Percentiles rank a stretch among this genome's conserved stretches.
These are phyloP conservation scores for Plestiodon gilberti DNA, from an alignment of 2,113 vertebrate species.

Conservation along the genomic window DNA sequence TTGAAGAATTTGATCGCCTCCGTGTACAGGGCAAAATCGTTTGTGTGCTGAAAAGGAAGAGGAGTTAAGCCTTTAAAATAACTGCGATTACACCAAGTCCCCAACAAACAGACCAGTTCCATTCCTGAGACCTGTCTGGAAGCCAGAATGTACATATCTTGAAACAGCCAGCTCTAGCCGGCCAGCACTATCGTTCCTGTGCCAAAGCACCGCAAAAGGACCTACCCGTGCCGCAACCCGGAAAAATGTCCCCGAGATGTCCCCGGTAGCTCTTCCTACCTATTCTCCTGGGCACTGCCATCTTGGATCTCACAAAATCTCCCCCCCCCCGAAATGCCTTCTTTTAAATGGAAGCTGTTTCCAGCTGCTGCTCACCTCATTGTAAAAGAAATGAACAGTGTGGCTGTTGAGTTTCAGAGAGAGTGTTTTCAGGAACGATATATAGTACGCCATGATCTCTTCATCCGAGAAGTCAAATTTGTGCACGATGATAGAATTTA, in stretches of 20 bases:
- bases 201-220: no score
- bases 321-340: no score
- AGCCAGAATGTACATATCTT: no score
- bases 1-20: constrained; percentile 99
- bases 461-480: constrained; percentile 99
- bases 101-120: no score
- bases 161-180: no score
- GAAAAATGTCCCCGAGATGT: no score
- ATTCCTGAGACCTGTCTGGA: no score
- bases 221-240: no score
- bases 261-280: no score
- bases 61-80: background rate
- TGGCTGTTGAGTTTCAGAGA: constrained; percentile 98
- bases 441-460: constrained; percentile 99
- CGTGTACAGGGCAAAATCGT: constrained; percentile 99
- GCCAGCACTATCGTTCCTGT: no score
- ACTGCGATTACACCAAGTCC: background rate
- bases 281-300: no score
- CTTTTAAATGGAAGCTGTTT: background rate
- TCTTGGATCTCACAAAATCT: no score
- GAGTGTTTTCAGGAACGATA: constrained; percentile 98
- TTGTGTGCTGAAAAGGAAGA: constrained; percentile 91
- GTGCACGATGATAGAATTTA: constrained; percentile 99
- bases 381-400: constrained; percentile 99
- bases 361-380: constrained; percentile 89